phyloP scores from a whole-genome alignment of 1,140 invertebrate species.

The Stenopsyche tienmushanensis region DNA sequence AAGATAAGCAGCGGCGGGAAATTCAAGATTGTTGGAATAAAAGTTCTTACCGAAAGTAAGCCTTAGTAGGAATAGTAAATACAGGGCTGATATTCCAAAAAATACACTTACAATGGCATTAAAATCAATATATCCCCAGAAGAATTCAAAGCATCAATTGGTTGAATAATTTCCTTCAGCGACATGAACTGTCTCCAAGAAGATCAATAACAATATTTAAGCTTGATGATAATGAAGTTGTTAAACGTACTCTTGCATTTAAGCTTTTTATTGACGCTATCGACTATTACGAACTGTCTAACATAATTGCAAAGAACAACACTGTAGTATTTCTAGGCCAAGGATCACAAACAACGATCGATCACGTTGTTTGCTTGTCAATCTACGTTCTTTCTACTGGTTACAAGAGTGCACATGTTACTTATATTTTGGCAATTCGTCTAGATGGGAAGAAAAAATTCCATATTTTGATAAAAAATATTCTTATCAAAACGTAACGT shows the following conservation, averaged over 20 bases:
- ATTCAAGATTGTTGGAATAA: no score
- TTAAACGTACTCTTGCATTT: conserved; percentile 27
- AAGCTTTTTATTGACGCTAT: conserved; percentile 14
- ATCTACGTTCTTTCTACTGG: conserved; percentile 19
- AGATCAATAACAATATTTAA: conserved; percentile 19
- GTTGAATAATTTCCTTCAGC: conserved; percentile 6
- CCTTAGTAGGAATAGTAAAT: no score
- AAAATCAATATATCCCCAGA: conserved; percentile 9
- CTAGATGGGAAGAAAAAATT: conserved; percentile 9
- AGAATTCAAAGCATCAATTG: background rate
- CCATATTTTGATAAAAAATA: no score
- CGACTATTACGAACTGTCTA: conserved; percentile 13
- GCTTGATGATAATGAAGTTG: conserved; percentile 11
- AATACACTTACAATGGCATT: background rate
- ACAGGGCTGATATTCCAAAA: conserved; percentile 7
- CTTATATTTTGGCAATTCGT: conserved; percentile 13
- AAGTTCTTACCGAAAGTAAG: no score
- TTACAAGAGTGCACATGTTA: conserved; percentile 7
- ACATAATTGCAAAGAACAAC: background rate
- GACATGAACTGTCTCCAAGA: conserved; percentile 7
- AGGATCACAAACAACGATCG: conserved; percentile 7
- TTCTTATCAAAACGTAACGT: no score
- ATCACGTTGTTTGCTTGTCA: background rate
- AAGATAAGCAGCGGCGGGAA: no score
- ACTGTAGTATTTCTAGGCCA: conserved; percentile 11